A percentile compares a stretch with the other conserved stretches of the same genome.
These are phyloP conservation scores for Automeris io DNA, from an alignment of 2,888 invertebrate genomes.

Conservation along the genomic window DNA sequence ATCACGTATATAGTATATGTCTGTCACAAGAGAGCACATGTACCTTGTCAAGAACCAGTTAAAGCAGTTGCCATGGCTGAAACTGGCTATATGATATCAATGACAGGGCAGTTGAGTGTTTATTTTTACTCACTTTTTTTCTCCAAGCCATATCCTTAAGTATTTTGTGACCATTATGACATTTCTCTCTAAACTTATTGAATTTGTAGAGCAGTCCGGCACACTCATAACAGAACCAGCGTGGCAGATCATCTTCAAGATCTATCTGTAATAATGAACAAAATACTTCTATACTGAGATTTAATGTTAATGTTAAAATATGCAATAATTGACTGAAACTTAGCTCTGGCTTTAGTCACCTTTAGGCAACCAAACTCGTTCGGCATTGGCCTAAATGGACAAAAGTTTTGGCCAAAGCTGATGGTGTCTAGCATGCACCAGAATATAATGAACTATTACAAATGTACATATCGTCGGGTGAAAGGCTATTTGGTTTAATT, in stretches of 20 bases:
- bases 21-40: too few relatives aligned
- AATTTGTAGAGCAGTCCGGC: constrained; percentile 49
- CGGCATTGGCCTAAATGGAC: not conserved
- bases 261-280: constrained; percentile 18
- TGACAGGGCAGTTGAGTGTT: not conserved
- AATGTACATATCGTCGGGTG: too few relatives aligned
- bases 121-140: constrained; percentile 39
- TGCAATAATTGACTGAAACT: not conserved
- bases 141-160: constrained; percentile 41
- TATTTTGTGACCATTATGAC: constrained; percentile 38
- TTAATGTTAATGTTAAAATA: not conserved
- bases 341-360: not conserved
- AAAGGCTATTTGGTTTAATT: too few relatives aligned
- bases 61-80: too few relatives aligned
- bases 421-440: too few relatives aligned
- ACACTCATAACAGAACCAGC: constrained; percentile 56
- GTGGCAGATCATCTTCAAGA: constrained; percentile 38
- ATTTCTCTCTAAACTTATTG: constrained; percentile 57
- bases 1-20: too few relatives aligned
- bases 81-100: too few relatives aligned
- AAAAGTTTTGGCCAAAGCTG: not conserved
- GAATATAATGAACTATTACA: too few relatives aligned
- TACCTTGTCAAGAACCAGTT: too few relatives aligned
- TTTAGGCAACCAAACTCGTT: not conserved
- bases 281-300: not conserved